Evolutionary conservation across 2,797 vertebrate species (phyloP).

Genomic region (Sphenopsis melanotis): DNA sequence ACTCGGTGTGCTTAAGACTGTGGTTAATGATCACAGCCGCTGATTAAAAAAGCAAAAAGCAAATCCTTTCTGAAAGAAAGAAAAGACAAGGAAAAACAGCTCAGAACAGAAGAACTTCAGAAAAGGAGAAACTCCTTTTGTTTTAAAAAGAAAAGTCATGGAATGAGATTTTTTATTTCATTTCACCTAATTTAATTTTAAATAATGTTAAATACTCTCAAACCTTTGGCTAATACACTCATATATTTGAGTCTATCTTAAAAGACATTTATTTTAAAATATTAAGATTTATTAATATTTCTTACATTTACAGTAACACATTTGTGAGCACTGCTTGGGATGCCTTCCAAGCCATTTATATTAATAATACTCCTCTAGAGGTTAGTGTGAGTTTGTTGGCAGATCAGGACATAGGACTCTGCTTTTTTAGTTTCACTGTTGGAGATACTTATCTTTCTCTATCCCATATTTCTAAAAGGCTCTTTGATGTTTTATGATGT

Average conservation of each 20-base stretch:
- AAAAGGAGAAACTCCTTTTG: not conserved
- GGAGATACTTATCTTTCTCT: not conserved
- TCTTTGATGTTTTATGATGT: not conserved
- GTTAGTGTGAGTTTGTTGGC: not conserved
- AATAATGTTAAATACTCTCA: not conserved
- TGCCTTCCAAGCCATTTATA: not conserved
- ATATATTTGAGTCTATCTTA: not conserved
- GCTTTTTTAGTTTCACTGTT: not conserved
- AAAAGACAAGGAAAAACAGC: not conserved
- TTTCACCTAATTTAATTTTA: not conserved
- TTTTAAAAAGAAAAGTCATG: not conserved
- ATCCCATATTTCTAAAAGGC: not conserved
- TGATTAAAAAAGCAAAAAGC: not conserved
- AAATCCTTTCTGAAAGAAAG: not conserved
- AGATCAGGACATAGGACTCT: not conserved
- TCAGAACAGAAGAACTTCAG: not conserved
- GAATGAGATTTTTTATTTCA: not conserved
- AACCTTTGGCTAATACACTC: not conserved
- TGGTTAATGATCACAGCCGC: not conserved
- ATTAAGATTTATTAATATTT: not conserved
- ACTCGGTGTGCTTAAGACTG: not conserved
- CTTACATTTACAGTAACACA: not conserved
- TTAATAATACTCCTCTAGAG: not conserved
- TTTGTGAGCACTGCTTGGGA: not conserved
- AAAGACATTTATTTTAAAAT: not conserved